Conservation (phyloP, 1,140 invertebrate species). For the Temnothorax longispinosus region DNA sequence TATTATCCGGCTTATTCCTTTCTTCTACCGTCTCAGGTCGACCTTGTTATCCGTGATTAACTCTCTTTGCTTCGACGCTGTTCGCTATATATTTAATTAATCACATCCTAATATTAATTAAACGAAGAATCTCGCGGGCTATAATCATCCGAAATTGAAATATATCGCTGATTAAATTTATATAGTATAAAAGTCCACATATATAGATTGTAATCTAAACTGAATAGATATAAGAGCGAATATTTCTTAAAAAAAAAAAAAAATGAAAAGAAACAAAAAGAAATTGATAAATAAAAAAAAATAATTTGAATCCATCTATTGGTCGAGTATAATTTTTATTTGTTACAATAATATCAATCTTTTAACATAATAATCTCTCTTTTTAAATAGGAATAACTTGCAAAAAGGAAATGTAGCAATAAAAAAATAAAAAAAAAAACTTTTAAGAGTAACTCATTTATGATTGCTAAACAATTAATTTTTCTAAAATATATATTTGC, state of each 20-base stretch:
- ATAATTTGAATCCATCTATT: neutral
- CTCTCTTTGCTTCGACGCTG: neutral
- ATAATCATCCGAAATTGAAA: slow-evolving; percentile 35
- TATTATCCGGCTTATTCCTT: slow-evolving; percentile 71
- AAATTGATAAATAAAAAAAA: too few species aligned
- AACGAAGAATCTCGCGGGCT: slow-evolving; percentile 4
- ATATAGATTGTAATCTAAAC: neutral
- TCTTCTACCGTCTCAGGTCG: slow-evolving; percentile 52
- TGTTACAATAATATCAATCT: neutral
- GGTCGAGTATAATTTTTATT: neutral
- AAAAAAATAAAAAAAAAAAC: neutral
- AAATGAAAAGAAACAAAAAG: neutral
- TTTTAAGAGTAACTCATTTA: neutral
- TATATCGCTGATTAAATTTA: slow-evolving; percentile 8
- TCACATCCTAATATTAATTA: slow-evolving; percentile 57
- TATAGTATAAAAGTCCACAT: neutral
- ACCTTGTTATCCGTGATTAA: slow-evolving; percentile 65
- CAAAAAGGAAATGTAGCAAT: neutral
- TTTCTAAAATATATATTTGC: neutral
- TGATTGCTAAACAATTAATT: neutral
- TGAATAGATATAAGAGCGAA: neutral
- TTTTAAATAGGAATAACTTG: neutral
- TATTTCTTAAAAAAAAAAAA: too few species aligned
- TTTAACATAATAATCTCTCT: neutral
- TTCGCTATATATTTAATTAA: slow-evolving; percentile 65